These are phyloP conservation scores for Tanytarsus gracilentus DNA, from an alignment of 2,888 invertebrate genomes.

Conservation along the genomic window DNA sequence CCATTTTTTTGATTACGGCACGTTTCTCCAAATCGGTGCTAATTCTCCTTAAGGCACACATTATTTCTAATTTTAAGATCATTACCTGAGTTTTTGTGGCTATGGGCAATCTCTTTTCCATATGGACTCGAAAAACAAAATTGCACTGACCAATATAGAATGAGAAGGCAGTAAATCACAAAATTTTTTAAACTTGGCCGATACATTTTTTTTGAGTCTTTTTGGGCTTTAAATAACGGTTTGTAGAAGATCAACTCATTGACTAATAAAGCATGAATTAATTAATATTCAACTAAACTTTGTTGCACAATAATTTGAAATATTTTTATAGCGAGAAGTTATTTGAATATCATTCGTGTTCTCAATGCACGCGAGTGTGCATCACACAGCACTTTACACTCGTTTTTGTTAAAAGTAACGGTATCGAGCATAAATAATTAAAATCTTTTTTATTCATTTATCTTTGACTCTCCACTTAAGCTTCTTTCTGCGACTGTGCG, in stretches of 20 bases:
- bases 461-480: not conserved
- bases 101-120: not conserved
- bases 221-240: slow-evolving; percentile 13
- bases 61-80: too few species aligned
- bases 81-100: not conserved
- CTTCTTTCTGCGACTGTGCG: not conserved
- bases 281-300: slow-evolving; percentile 1
- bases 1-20: too few species aligned
- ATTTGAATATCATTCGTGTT: slow-evolving; percentile 2
- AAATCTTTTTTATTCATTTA: not conserved
- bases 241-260: slow-evolving; percentile 13
- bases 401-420: slow-evolving; percentile 22
- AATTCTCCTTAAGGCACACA: too few species aligned
- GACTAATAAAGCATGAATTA: not conserved
- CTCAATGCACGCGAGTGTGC: not conserved
- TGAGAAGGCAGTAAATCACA: slow-evolving; percentile 5
- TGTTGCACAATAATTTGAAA: not conserved
- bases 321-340: not conserved
- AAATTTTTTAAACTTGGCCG: not conserved
- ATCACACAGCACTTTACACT: not conserved
- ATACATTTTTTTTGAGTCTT: not conserved
- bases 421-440: slow-evolving; percentile 22
- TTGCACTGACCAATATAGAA: slow-evolving; percentile 24
- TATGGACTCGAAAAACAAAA: slow-evolving; percentile 13
- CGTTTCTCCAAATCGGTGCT: too few species aligned